These are phyloP conservation scores for Loripinus fragilis DNA, from an alignment of 2,888 invertebrate genomes.

Conservation along the genomic window DNA sequence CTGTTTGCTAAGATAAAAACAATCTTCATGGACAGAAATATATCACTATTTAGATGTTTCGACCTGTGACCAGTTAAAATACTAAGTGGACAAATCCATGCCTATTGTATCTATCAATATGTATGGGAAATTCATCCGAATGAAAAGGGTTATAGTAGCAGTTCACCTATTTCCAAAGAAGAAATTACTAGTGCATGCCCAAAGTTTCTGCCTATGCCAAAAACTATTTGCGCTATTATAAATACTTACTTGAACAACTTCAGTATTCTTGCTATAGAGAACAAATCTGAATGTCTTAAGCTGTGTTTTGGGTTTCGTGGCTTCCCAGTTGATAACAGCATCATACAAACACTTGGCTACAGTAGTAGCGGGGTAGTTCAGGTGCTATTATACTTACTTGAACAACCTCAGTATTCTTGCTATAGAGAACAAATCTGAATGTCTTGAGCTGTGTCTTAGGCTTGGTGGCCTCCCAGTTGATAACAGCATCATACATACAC, in stretches of 20 bases:
- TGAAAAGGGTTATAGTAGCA: no score
- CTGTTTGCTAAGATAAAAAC: no score
- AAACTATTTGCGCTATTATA: no score
- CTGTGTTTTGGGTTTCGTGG: slow-evolving; percentile 47
- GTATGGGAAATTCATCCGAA: no score
- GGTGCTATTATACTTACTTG: slow-evolving; percentile 45
- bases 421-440: slow-evolving; percentile 63
- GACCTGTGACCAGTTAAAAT: no score
- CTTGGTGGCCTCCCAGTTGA: slow-evolving; percentile 56
- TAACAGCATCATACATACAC: slow-evolving; percentile 59
- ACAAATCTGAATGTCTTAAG: slow-evolving; percentile 63
- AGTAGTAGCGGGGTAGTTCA: slow-evolving; percentile 58
- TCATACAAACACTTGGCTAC: slow-evolving; percentile 61
- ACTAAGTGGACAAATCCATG: no score
- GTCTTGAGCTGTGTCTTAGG: slow-evolving; percentile 52
- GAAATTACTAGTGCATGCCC: no score
- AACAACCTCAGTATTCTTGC: slow-evolving; percentile 59
- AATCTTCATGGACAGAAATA: no score
- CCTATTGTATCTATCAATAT: no score
- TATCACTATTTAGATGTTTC: no score
- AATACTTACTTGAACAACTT: slow-evolving; percentile 53
- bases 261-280: slow-evolving; percentile 59
- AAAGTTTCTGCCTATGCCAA: no score
- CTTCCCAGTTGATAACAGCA: slow-evolving; percentile 59
- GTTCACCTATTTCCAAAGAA: no score